Evolutionary conservation across 2,113 vertebrate genomes (phyloP).

Genomic region (Chloebia gouldiae): DNA sequence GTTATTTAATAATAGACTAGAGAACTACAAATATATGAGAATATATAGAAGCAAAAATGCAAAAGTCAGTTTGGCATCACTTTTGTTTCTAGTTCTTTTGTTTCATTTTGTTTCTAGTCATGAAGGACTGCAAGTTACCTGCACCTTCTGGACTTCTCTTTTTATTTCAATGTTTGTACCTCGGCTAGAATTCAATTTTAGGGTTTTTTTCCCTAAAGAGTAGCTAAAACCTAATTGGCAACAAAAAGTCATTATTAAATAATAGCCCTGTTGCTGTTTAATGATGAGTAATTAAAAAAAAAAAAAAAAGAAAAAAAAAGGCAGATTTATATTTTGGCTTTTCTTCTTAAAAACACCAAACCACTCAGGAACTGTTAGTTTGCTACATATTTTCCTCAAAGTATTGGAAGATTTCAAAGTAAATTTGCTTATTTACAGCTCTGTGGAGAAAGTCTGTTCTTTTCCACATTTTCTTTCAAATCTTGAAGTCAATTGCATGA

Average conservation of each 20-base stretch:
- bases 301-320: background rate
- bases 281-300: background rate
- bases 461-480: background rate
- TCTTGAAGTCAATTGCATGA: background rate
- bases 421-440: background rate
- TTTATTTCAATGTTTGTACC: background rate
- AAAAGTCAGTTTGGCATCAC: background rate
- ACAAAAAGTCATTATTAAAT: background rate
- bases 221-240: background rate
- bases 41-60: background rate
- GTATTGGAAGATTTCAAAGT: background rate
- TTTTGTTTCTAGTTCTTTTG: background rate
- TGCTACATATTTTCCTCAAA: background rate
- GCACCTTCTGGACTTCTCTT: background rate
- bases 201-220: background rate
- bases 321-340: background rate
- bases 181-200: background rate
- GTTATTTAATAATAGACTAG: background rate
- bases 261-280: background rate
- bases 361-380: fast-evolving
- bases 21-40: background rate
- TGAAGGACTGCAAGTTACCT: background rate
- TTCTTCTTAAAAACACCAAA: background rate
- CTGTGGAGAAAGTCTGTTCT: background rate
- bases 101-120: background rate